These are phyloP conservation scores for Xyrauchen texanus DNA, from an alignment of 2,113 vertebrate species.

Conservation along the genomic window DNA sequence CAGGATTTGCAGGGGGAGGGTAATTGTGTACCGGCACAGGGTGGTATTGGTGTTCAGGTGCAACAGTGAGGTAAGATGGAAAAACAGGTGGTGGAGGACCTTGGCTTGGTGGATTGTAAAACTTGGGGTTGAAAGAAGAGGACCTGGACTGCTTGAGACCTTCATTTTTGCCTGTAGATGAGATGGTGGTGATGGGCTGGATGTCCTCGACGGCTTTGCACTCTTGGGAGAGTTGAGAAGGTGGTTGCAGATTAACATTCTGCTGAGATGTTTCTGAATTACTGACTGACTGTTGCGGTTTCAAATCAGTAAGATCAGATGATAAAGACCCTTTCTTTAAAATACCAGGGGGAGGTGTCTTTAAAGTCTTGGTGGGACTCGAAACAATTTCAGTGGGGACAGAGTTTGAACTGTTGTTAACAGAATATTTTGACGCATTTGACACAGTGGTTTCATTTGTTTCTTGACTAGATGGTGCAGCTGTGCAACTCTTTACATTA, in stretches of 20 bases:
- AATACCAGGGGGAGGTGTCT: conserved; percentile 82
- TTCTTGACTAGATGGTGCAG: conserved; percentile 28
- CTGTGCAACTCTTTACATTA: background rate
- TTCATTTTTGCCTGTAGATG: conserved; percentile 66
- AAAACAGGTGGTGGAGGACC: conserved; percentile 66
- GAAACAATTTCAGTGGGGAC: conserved; percentile 63
- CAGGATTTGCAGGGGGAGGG: conserved; percentile 59
- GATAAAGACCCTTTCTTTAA: conserved; percentile 76
- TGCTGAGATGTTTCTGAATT: conserved; percentile 13
- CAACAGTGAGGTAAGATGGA: conserved; percentile 67
- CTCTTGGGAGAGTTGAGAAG: conserved; percentile 52
- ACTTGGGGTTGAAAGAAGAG: conserved; percentile 61
- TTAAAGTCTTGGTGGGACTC: conserved; percentile 78
- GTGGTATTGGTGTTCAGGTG: conserved; percentile 76
- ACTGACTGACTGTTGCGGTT: background rate
- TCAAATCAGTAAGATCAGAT: conserved; percentile 56
- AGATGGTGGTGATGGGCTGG: conserved; percentile 55
- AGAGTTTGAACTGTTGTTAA: conserved; percentile 65
- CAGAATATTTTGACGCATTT: conserved; percentile 23
- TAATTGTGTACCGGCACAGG: conserved; percentile 59
- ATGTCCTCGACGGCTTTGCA: conserved; percentile 59
- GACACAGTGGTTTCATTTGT: conserved; percentile 42
- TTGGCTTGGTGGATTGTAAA: conserved; percentile 69
- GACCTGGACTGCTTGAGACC: conserved; percentile 63
- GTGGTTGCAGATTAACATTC: background rate